Evolutionary conservation across 2,113 vertebrate genomes (phyloP).

Genomic region (Chunga burmeisteri): DNA sequence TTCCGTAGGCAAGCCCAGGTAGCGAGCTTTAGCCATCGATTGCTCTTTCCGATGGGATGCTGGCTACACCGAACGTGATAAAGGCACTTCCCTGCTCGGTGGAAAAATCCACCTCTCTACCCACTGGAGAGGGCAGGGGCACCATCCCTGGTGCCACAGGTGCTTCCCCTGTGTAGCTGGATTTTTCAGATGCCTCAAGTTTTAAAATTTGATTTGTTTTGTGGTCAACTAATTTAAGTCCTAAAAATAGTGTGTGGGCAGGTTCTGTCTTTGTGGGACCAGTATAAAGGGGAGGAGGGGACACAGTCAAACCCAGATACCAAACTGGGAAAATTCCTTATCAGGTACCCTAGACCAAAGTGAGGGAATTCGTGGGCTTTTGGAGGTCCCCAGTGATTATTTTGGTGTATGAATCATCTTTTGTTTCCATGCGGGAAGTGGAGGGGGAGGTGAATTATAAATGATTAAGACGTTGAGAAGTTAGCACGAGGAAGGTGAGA

Average conservation of each 20-base stretch:
- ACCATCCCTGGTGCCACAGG: not conserved
- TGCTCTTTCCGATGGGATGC: not conserved
- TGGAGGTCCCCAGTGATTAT: not conserved
- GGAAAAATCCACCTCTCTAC: not conserved
- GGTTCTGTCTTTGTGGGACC: not conserved
- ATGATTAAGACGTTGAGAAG: not conserved
- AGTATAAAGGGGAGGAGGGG: not conserved
- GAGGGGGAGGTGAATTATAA: not conserved
- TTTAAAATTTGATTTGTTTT: not conserved
- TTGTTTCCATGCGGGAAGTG: constrained; percentile 23
- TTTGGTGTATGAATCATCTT: constrained; percentile 33
- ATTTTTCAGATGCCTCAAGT: not conserved
- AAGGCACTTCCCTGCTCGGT: not conserved
- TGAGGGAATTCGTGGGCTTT: not conserved
- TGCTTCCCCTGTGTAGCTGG: not conserved
- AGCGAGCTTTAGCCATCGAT: not conserved
- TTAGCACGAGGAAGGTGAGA: not conserved
- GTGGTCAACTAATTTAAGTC: not conserved
- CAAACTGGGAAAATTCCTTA: not conserved
- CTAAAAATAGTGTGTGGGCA: not conserved
- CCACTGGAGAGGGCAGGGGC: not conserved
- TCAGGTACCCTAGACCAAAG: not conserved
- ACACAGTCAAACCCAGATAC: not conserved
- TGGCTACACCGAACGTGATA: not conserved
- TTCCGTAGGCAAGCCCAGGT: not conserved